These are phyloP conservation scores for Ypsolopha sequella DNA, from an alignment of 2,888 invertebrate species.

Conservation along the genomic window DNA sequence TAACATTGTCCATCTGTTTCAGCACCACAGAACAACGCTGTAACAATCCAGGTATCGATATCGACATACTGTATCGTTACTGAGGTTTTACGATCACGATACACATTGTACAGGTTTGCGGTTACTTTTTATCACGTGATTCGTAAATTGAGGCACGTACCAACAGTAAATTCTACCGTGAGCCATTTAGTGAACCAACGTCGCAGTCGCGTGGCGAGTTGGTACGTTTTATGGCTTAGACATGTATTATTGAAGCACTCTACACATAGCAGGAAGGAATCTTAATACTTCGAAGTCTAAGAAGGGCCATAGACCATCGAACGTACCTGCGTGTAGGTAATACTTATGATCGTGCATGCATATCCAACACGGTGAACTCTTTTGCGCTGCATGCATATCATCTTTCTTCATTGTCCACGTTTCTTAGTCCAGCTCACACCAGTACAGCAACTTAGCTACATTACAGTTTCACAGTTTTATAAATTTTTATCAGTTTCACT, in stretches of 20 bases:
- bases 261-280: slow-evolving; percentile 31
- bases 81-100: slow-evolving; percentile 5
- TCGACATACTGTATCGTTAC: background rate
- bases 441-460: too few relatives aligned
- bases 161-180: slow-evolving; percentile 46
- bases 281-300: slow-evolving; percentile 25
- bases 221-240: slow-evolving; percentile 39
- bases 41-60: background rate
- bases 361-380: too few relatives aligned
- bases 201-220: slow-evolving; percentile 24
- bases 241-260: slow-evolving; percentile 51
- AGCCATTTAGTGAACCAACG: slow-evolving; percentile 52
- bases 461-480: too few relatives aligned
- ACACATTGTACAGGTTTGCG: slow-evolving; percentile 30
- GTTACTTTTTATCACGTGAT: slow-evolving; percentile 51
- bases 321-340: too few relatives aligned
- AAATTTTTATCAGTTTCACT: too few relatives aligned
- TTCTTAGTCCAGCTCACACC: too few relatives aligned
- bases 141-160: slow-evolving; percentile 52
- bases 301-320: too few relatives aligned
- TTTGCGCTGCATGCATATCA: too few relatives aligned
- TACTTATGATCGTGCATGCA: too few relatives aligned
- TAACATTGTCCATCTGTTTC: too few relatives aligned
- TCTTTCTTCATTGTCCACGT: too few relatives aligned
- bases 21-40: background rate